phyloP scores from a whole-genome alignment of 2,797 vertebrate species.

The Cheracebus regulus region DNA sequence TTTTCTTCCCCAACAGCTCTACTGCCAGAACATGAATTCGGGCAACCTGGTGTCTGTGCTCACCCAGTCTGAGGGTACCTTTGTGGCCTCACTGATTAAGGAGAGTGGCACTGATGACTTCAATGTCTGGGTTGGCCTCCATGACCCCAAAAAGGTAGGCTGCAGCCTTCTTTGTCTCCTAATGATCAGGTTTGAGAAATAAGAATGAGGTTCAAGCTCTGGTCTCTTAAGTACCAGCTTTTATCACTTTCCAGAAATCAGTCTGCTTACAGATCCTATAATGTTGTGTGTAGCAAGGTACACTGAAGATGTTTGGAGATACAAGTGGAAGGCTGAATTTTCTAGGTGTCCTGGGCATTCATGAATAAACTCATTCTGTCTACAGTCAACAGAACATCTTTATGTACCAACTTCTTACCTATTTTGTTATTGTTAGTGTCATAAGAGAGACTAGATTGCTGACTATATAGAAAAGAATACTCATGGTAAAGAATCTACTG shows the following conservation, averaged over 20 bases:
- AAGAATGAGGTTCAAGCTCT: neutral
- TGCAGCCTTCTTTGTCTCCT: neutral
- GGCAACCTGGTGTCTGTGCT: neutral
- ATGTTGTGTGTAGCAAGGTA: neutral
- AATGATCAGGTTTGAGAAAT: neutral
- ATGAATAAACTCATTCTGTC: neutral
- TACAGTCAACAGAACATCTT: neutral
- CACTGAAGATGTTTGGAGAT: neutral
- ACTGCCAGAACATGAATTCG: neutral
- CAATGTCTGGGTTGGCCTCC: conserved; percentile 12
- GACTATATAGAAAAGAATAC: neutral
- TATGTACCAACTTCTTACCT: neutral
- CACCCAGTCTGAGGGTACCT: neutral
- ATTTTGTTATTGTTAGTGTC: neutral
- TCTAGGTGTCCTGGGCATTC: neutral
- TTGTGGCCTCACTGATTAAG: neutral
- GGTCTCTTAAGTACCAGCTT: neutral
- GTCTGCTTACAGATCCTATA: neutral
- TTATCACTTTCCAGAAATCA: neutral
- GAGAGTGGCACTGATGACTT: neutral
- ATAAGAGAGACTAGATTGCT: neutral
- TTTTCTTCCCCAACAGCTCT: neutral
- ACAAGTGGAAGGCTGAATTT: neutral
- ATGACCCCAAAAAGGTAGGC: neutral
- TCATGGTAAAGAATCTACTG: neutral